Percentiles rank a stretch among this genome's conserved stretches.
phyloP scores from a whole-genome alignment of 2,888 invertebrate genomes.

The Rhamphomyia laevipes region DNA sequence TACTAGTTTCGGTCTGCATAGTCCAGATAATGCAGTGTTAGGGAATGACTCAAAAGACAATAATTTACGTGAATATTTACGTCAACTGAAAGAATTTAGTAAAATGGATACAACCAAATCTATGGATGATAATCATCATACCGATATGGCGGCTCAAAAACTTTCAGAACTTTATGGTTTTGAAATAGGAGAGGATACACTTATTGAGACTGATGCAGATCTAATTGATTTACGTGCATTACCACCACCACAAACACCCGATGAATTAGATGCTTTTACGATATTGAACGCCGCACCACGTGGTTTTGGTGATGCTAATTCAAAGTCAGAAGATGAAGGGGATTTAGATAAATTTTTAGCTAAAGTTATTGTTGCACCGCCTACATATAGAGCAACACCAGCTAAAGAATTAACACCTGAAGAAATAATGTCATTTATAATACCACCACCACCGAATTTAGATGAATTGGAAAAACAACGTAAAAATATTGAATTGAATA shows the following conservation, averaged over 20 bases:
- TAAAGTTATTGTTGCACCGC: slow-evolving; percentile 65
- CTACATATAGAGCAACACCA: slow-evolving; percentile 60
- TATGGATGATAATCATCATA: slow-evolving; percentile 30
- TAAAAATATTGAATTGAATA: slow-evolving; percentile 11
- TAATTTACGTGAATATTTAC: slow-evolving; percentile 54
- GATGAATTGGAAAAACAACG: slow-evolving; percentile 30
- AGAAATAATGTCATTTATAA: slow-evolving; percentile 74
- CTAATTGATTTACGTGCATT: slow-evolving; percentile 80
- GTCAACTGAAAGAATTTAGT: slow-evolving; percentile 48
- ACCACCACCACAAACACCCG: slow-evolving; percentile 76
- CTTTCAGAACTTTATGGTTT: slow-evolving; percentile 37
- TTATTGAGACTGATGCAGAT: slow-evolving; percentile 64
- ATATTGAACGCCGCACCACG: slow-evolving; percentile 61
- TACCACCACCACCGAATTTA: slow-evolving; percentile 62
- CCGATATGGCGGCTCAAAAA: slow-evolving; percentile 35
- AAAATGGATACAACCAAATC: slow-evolving; percentile 36
- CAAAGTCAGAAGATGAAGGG: slow-evolving; percentile 23
- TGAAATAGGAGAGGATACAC: slow-evolving; percentile 36
- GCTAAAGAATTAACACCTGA: slow-evolving; percentile 69
- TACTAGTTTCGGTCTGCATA: slow-evolving; percentile 73
- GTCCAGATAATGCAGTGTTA: slow-evolving; percentile 52
- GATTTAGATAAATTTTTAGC: slow-evolving; percentile 76
- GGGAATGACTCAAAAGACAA: slow-evolving; percentile 47
- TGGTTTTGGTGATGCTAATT: slow-evolving; percentile 57
- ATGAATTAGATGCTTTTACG: slow-evolving; percentile 60